Conservation (phyloP, 2,113 vertebrate species). For the Bufo bufo region DNA sequence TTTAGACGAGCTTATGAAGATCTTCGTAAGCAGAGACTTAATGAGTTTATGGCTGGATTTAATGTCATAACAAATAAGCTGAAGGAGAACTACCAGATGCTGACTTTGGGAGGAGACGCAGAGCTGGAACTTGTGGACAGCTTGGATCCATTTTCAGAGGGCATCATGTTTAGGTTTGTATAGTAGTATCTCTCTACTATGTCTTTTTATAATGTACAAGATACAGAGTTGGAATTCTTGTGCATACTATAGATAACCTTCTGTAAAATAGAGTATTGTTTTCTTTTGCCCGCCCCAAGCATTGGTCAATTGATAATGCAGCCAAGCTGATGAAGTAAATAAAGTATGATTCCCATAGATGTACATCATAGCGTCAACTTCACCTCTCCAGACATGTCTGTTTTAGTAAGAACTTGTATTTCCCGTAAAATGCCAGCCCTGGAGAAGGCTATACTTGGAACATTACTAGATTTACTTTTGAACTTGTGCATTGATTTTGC, state of each 20-base stretch:
- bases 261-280: background rate
- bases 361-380: too few species aligned
- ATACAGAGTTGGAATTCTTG: background rate
- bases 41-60: slow-evolving; percentile 97
- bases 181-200: background rate
- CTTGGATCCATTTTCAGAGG: slow-evolving; percentile 96
- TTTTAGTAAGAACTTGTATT: too few species aligned
- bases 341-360: too few species aligned
- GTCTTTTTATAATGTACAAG: background rate
- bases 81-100: slow-evolving; percentile 99
- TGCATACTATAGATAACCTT: too few species aligned
- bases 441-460: too few species aligned
- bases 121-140: slow-evolving; percentile 97
- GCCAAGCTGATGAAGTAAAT: too few species aligned
- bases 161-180: slow-evolving; percentile 92
- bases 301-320: too few species aligned
- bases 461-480: too few species aligned
- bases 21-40: slow-evolving; percentile 89
- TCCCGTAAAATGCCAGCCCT: too few species aligned
- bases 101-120: slow-evolving; percentile 93
- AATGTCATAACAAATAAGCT: slow-evolving; percentile 95
- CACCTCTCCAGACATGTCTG: too few species aligned
- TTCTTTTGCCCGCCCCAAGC: background rate
- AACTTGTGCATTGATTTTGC: too few species aligned
- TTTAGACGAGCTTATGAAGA: slow-evolving; percentile 88